phyloP scores from a whole-genome alignment of 2,888 invertebrate genomes.

The Drosophila siamana region DNA sequence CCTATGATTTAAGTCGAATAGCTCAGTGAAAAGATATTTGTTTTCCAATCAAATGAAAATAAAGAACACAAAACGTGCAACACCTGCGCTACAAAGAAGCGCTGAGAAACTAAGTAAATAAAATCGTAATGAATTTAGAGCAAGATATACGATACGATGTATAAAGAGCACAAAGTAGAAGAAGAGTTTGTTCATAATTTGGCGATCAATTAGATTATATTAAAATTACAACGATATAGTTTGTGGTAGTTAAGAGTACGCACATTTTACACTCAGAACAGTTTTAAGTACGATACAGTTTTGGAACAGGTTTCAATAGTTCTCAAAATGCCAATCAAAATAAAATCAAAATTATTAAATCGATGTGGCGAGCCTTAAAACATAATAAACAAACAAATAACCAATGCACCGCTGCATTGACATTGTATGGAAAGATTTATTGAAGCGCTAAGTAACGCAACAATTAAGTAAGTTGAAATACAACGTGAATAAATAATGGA shows the following conservation, averaged over 20 bases:
- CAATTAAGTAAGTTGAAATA: slow-evolving; percentile 26
- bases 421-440: slow-evolving; percentile 29
- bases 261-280: slow-evolving; percentile 77
- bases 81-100: slow-evolving; percentile 65
- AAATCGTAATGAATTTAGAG: slow-evolving; percentile 36
- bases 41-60: slow-evolving; percentile 43
- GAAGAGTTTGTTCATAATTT: slow-evolving; percentile 73
- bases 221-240: slow-evolving; percentile 76
- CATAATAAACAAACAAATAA: slow-evolving; percentile 39
- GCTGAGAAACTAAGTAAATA: slow-evolving; percentile 40
- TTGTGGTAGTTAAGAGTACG: slow-evolving; percentile 68
- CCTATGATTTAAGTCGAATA: slow-evolving; percentile 15
- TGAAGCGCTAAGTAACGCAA: slow-evolving; percentile 36
- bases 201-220: slow-evolving; percentile 69
- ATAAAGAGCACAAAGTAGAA: slow-evolving; percentile 68
- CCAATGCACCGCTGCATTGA: slow-evolving; percentile 10
- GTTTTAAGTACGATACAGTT: slow-evolving; percentile 70
- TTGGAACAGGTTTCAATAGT: slow-evolving; percentile 65
- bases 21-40: slow-evolving; percentile 12
- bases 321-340: slow-evolving; percentile 77
- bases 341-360: slow-evolving; percentile 49
- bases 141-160: slow-evolving; percentile 40
- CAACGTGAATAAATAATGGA: slow-evolving; percentile 34
- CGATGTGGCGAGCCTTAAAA: slow-evolving; percentile 55
- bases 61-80: slow-evolving; percentile 83